Evolutionary conservation across 2,888 invertebrate species (phyloP), one percentile per base, ranked within the genome.

Genomic region (Oligia strigilis): DNA sequence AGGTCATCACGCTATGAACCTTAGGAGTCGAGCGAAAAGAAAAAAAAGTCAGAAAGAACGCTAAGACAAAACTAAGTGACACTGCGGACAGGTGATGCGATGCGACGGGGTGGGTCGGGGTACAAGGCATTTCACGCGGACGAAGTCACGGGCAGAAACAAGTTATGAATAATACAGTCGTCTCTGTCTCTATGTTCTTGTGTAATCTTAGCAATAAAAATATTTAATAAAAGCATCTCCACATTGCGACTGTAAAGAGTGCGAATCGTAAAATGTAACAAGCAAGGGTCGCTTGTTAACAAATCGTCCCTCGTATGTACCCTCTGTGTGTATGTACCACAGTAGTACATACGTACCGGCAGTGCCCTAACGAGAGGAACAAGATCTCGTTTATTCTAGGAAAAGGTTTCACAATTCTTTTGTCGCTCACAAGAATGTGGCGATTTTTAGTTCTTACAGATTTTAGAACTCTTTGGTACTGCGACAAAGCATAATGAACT

Each of bases 211-310:
- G 11, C 55, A 55, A 55, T 49, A 58, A 23, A 67, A 23, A 67
- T 2, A 29, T 36, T 36, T 36, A 36, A 36, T 52, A 52, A 29
- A 60, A 77, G 29, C 36, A n/a, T 46, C 46, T 71, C 40, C 62
- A 73, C 72, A 8, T 43, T 58, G 58, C 58, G 49, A 55, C n/a
- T 65, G 29, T 8, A 23, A 67, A 69, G 46, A 23, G 67, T 69
- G 40, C 9, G 29, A 23, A 36, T 81, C 62, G 46, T 80, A 80
- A 75, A 69, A 75, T 43, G 40, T 58, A 80, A 64, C 64, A 75
- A 75, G 69, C 64, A 75, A 75, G 69, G n/a, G 55, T 58, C 78
- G 60, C 62, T 82, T 82, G 62, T 55, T 75, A 82, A 70, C 75
- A 82, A 75, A 82, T 82, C 40, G 69, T 29, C 29, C 29, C 23